A percentile compares a stretch with the other conserved stretches of the same genome.
phyloP scores from a whole-genome alignment of 2,888 invertebrate species.

The Cantharis flavilabris region DNA sequence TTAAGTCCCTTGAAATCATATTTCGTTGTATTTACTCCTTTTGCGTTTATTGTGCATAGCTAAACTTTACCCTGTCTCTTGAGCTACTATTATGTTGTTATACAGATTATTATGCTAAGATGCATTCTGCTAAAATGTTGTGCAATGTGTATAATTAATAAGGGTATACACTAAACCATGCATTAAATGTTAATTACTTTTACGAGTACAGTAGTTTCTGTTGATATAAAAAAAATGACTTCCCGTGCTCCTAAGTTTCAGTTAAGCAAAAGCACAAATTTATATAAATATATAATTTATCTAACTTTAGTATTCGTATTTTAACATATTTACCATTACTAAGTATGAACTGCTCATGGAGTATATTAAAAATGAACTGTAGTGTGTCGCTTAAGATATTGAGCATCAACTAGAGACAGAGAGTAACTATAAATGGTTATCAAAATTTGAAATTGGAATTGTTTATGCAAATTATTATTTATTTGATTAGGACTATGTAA shows the following conservation, averaged over 20 bases:
- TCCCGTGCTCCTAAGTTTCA: neutral
- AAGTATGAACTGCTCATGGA: too few relatives aligned
- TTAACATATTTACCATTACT: neutral
- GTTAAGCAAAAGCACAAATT: neutral
- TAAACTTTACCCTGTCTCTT: neutral
- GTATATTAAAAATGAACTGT: neutral
- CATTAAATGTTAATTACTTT: conserved; percentile 25
- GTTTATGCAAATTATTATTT: neutral
- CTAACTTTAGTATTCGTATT: neutral
- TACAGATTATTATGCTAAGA: conserved; percentile 15
- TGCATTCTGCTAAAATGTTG: conserved; percentile 16
- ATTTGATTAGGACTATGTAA: neutral
- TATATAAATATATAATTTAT: neutral
- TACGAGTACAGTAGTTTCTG: neutral
- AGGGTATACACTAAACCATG: conserved; percentile 17
- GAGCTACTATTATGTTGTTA: neutral
- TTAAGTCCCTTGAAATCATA: neutral
- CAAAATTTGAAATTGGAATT: neutral
- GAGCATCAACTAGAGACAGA: too few relatives aligned
- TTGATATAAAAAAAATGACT: neutral
- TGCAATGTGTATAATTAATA: conserved; percentile 26
- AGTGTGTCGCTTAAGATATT: neutral
- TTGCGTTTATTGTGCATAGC: neutral
- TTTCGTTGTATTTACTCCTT: neutral
- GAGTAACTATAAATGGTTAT: neutral